These are phyloP conservation scores for Nomada lathburiana DNA, from an alignment of 2,888 invertebrate species.

Conservation along the genomic window DNA sequence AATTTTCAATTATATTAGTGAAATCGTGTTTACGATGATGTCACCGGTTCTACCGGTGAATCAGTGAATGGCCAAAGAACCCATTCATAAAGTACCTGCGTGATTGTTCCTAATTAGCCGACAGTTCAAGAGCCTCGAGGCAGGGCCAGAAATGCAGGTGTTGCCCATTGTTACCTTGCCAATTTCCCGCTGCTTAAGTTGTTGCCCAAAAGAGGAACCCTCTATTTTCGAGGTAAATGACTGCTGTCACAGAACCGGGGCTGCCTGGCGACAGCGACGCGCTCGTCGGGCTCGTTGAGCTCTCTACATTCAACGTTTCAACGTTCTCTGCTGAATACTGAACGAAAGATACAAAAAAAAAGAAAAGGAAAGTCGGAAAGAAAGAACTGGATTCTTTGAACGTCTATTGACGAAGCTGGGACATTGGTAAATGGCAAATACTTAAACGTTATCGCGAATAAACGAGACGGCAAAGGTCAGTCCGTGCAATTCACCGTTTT, in stretches of 20 bases:
- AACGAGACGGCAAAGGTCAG: constrained; percentile 51
- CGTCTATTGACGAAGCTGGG: background rate
- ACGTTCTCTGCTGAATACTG: background rate
- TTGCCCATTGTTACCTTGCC: constrained; percentile 52
- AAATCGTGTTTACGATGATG: background rate
- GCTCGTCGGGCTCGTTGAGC: background rate
- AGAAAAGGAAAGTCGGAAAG: background rate
- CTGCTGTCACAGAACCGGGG: constrained; percentile 32
- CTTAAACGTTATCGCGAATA: constrained; percentile 21
- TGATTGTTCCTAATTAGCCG: constrained; percentile 51
- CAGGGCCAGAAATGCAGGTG: constrained; percentile 49
- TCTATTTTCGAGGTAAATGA: constrained; percentile 35
- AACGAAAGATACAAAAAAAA: background rate
- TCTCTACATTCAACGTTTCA: constrained; percentile 16
- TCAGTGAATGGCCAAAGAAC: constrained; percentile 45
- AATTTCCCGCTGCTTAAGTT: constrained; percentile 56
- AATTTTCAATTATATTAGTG: background rate
- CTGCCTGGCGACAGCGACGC: constrained; percentile 3
- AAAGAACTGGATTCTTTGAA: background rate
- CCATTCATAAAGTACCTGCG: constrained; percentile 54
- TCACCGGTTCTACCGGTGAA: constrained; percentile 18
- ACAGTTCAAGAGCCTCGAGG: constrained; percentile 27
- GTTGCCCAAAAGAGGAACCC: constrained; percentile 38
- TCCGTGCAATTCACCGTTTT: constrained; percentile 29
- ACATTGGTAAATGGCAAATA: constrained; percentile 24